Conservation (phyloP, 1,140 invertebrate genomes). For the Tetraneura akinire region DNA sequence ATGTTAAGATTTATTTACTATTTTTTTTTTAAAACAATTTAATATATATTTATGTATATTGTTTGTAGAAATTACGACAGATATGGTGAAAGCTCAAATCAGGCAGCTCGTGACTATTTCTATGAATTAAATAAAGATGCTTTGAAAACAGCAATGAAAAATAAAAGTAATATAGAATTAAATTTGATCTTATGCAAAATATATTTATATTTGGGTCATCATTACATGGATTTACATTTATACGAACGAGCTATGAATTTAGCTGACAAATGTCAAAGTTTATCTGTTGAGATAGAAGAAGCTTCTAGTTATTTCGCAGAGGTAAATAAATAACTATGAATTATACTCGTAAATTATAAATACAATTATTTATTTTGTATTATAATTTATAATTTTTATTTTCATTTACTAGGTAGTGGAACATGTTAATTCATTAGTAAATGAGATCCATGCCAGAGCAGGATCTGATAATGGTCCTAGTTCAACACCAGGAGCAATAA, state of each 20-base stretch:
- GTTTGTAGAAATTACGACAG: slow-evolving; percentile 36
- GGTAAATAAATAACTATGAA: too few species aligned
- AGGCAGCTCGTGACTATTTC: neutral
- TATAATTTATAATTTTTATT: neutral
- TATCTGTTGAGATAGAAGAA: neutral
- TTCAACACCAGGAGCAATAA: neutral
- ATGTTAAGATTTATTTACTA: neutral
- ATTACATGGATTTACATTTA: slow-evolving; percentile 41
- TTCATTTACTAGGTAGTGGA: neutral
- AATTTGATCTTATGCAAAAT: slow-evolving; percentile 30
- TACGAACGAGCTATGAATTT: slow-evolving; percentile 1
- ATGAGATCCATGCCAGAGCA: neutral
- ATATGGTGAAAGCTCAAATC: neutral
- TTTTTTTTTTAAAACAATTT: too few species aligned
- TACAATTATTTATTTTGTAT: neutral
- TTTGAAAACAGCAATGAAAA: slow-evolving; percentile 21
- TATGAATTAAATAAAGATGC: neutral
- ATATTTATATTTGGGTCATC: slow-evolving; percentile 39
- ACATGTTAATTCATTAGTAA: slow-evolving; percentile 10
- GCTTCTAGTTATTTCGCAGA: neutral
- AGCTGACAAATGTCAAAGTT: slow-evolving; percentile 2
- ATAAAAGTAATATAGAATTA: neutral
- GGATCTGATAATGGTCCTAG: neutral
- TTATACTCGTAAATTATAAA: neutral
- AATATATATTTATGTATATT: neutral